Percentiles rank a stretch among this genome's conserved stretches.
Evolutionary conservation across 2,797 vertebrate species (phyloP).

Genomic region (Triplophysa bombifrons): DNA sequence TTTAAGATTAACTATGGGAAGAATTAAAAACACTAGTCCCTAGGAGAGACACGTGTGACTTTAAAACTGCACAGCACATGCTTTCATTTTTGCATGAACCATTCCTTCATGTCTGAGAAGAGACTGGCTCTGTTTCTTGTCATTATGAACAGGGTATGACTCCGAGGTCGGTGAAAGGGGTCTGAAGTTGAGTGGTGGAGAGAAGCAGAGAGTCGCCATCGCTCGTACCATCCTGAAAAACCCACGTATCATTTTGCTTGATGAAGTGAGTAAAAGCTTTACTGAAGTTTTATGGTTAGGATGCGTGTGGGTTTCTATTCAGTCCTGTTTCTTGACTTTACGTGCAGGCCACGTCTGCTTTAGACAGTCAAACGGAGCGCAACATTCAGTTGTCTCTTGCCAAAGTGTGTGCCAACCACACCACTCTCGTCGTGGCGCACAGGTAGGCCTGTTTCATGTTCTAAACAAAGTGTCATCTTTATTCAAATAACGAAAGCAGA

Average conservation of each 20-base stretch:
- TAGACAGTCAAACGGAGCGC: slow-evolving; percentile 88
- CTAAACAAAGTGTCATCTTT: neutral
- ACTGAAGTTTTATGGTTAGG: neutral
- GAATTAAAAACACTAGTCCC: too few species aligned
- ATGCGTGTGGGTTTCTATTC: neutral
- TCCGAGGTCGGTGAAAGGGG: slow-evolving; percentile 89
- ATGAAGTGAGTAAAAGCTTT: slow-evolving; percentile 62
- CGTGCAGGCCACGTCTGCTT: slow-evolving; percentile 84
- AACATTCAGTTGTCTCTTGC: slow-evolving; percentile 90
- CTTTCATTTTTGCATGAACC: too few species aligned
- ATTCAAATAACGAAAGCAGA: neutral
- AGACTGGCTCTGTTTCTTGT: neutral
- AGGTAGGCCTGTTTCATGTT: slow-evolving; percentile 73
- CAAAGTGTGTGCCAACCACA: slow-evolving; percentile 83
- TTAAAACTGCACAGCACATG: too few species aligned
- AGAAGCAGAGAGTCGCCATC: slow-evolving; percentile 90
- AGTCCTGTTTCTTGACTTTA: neutral
- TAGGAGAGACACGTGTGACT: too few species aligned
- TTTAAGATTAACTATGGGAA: too few species aligned
- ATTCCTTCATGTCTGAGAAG: neutral
- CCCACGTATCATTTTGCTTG: slow-evolving; percentile 67
- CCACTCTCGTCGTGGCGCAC: slow-evolving; percentile 88
- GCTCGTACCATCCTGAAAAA: slow-evolving; percentile 85
- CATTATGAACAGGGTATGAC: slow-evolving; percentile 78
- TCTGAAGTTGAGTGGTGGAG: slow-evolving; percentile 89